phyloP scores from a whole-genome alignment of 2,888 invertebrate genomes.

The Ophraella communa region DNA sequence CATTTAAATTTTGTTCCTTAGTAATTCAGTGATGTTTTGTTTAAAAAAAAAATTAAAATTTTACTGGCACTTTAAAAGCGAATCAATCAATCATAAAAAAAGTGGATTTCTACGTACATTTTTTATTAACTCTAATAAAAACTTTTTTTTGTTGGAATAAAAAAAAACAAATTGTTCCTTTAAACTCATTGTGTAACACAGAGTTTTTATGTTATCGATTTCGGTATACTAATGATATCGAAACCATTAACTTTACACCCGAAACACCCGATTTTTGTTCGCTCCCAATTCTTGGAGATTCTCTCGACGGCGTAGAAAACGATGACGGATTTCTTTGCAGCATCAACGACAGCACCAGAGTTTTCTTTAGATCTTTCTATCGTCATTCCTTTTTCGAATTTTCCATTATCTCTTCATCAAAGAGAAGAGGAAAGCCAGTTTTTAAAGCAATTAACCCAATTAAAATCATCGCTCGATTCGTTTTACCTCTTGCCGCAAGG shows the following conservation, averaged over 20 bases:
- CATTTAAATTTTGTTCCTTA: no score
- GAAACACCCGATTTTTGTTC: neutral
- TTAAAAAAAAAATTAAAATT: no score
- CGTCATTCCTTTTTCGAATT: conserved; percentile 1
- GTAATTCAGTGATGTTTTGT: no score
- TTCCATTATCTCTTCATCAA: conserved; percentile 9
- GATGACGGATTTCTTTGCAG: neutral
- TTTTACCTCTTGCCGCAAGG: conserved; percentile 4
- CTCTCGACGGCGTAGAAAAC: neutral
- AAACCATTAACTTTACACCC: neutral
- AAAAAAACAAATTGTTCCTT: no score
- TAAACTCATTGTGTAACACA: no score
- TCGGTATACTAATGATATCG: neutral
- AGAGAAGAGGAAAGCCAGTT: conserved; percentile 9
- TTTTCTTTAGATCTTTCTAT: neutral
- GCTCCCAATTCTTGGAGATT: neutral
- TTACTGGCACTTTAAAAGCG: no score
- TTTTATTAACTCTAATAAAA: no score
- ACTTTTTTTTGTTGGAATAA: neutral
- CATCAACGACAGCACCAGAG: no score
- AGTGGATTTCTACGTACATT: no score
- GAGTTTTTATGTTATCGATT: no score
- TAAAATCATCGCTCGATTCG: conserved; percentile 15
- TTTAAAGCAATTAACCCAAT: conserved; percentile 16
- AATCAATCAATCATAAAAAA: no score